phyloP scores from a whole-genome alignment of 1,140 invertebrate genomes.

The Trinorchestia longiramus region DNA sequence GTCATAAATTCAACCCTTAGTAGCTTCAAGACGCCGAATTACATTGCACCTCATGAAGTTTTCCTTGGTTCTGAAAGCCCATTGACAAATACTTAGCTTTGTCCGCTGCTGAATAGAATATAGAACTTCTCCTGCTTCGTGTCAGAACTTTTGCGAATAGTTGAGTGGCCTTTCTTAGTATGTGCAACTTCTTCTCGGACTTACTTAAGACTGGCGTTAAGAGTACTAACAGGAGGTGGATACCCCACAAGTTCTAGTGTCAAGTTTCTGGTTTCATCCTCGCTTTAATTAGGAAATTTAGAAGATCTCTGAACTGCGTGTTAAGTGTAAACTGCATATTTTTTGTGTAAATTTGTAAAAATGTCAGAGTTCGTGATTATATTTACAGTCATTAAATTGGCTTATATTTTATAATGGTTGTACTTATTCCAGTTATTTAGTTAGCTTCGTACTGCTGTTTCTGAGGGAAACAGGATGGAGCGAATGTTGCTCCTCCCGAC shows the following conservation, averaged over 20 bases:
- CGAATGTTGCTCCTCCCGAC: too few species aligned
- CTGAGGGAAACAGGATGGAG: too few species aligned
- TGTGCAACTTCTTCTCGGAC: not conserved
- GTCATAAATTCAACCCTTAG: too few species aligned
- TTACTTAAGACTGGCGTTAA: not conserved
- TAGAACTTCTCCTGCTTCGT: not conserved
- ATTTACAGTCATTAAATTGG: too few species aligned
- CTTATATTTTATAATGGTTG: too few species aligned
- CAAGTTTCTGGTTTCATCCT: not conserved
- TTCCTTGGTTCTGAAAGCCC: not conserved
- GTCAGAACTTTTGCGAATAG: not conserved
- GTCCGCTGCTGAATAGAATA: not conserved
- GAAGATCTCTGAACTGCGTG: too few species aligned
- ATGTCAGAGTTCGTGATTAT: too few species aligned
- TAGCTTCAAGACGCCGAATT: too few species aligned
- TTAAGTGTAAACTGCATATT: too few species aligned
- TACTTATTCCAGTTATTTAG: too few species aligned
- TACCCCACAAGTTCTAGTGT: not conserved
- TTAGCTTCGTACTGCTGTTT: too few species aligned
- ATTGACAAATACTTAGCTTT: not conserved
- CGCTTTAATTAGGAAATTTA: not conserved
- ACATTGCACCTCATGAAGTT: not conserved
- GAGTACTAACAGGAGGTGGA: not conserved
- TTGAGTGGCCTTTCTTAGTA: not conserved
- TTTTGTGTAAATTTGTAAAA: too few species aligned